Base-by-base conservation (phyloP, 1,140 invertebrate genomes). In the Scaptomyza montana region DNA sequence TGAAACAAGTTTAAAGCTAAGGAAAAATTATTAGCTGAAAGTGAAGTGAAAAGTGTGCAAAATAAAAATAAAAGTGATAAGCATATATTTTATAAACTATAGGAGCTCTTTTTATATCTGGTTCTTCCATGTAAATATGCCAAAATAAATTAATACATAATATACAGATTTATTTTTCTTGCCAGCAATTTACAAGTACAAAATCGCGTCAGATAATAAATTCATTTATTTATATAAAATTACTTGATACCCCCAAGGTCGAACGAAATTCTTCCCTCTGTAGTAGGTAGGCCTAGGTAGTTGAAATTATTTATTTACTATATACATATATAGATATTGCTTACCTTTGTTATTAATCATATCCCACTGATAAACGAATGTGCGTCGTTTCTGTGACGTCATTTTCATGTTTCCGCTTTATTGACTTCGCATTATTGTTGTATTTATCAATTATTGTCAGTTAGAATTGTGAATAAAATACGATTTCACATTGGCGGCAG, bases 141-240 rank as follows among this genome's bases (percentile, higher is more conserved):
- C 51, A 41, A 53, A 45, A 36, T 39, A 39, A 10, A 47, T 78
- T 10, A 3, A 41, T 41, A 39, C 39, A 55, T 41, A 69, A 55
- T 41, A 69, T 77, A 46, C 3, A 65, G 46, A 7, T 49, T 7
- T 2, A 9, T 39, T 73, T 51, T 74, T 55, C 57, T 78, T 68
- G 46, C 46, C 74, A 64, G 75, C 68, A 87, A 81, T 87, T 86
- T 87, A 87, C 82, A 82, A 86, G 82, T 82, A 82, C 82, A 81
- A 75, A 28, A 33, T 13, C 25, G 62, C 66, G 65, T 54, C 62
- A 66, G 19, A 47, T 69, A 66, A 47, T 41, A 50, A 61, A 67
- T 47, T 41, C n/a, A 12, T n/a, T 43, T 43, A 3, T 43, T 43
- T 43, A 45, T 57, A 13, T 45, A 33, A 43, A 59, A 33, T 45